Conservation (phyloP, 2,888 invertebrate genomes). For the Leucoma salicis region DNA sequence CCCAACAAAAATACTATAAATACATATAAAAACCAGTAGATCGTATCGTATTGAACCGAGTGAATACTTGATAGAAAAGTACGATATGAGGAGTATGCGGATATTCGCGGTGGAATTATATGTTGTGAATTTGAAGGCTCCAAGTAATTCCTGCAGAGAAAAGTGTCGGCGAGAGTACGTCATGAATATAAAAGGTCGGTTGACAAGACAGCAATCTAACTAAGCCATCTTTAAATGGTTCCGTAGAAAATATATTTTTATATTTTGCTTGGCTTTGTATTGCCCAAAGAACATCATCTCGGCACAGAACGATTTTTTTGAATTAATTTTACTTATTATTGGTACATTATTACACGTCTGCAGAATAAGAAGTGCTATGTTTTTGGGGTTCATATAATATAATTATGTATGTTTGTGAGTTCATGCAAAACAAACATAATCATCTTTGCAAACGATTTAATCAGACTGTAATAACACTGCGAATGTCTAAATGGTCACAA, state of each 20-base stretch:
- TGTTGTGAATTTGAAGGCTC: slow-evolving; percentile 37
- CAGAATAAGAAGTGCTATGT: too few species aligned
- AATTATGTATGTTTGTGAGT: too few species aligned
- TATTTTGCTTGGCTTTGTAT: too few species aligned
- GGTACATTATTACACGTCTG: too few species aligned
- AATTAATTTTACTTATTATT: too few species aligned
- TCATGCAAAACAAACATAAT: too few species aligned
- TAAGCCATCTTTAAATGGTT: slow-evolving; percentile 49
- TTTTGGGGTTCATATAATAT: too few species aligned
- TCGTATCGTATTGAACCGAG: slow-evolving; percentile 29
- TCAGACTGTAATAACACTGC: too few species aligned
- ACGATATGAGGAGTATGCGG: slow-evolving; percentile 30
- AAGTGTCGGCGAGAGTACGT: slow-evolving; percentile 40
- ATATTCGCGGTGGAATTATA: slow-evolving; percentile 39
- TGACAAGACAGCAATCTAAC: slow-evolving; percentile 57
- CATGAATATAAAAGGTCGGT: slow-evolving; percentile 54
- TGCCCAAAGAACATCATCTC: too few species aligned
- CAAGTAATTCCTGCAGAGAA: slow-evolving; percentile 37
- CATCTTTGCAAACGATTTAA: too few species aligned
- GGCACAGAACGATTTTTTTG: too few species aligned
- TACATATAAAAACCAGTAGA: slow-evolving; percentile 1
- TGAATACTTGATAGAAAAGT: slow-evolving; percentile 33
- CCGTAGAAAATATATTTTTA: slow-evolving; percentile 45
- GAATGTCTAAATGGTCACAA: too few species aligned
- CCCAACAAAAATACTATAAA: not conserved